These are phyloP conservation scores for Xestoiulus laeticollis DNA, from an alignment of 2,888 invertebrate species.

Conservation along the genomic window DNA sequence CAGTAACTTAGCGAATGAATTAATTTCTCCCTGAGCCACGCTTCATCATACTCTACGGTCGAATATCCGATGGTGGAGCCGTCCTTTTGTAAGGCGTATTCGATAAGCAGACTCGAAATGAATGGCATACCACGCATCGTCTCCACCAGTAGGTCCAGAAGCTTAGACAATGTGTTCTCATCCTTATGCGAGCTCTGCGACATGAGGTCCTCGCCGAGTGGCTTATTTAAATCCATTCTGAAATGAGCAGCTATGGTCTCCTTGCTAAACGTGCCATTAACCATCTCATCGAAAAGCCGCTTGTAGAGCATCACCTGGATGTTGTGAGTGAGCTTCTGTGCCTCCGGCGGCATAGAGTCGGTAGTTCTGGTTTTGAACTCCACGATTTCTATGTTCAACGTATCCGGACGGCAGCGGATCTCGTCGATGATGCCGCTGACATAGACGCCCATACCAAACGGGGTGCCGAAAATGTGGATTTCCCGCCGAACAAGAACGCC, in stretches of 20 bases:
- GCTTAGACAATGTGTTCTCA: not conserved
- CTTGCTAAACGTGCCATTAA: constrained; percentile 1
- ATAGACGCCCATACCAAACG: constrained; percentile 46
- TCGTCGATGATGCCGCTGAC: constrained; percentile 48
- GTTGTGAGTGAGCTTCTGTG: constrained; percentile 44
- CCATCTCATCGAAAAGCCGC: constrained; percentile 46
- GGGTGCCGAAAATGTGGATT: constrained; percentile 46
- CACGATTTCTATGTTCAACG: not conserved
- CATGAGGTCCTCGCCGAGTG: not conserved
- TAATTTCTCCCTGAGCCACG: constrained; percentile 29
- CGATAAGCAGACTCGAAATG: constrained; percentile 8
- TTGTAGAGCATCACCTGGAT: constrained; percentile 52
- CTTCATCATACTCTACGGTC: constrained; percentile 27
- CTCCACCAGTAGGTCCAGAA: constrained; percentile 21
- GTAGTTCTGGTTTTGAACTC: constrained; percentile 44
- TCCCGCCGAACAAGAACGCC: not conserved
- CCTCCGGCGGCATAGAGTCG: not conserved
- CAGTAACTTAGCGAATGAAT: not conserved
- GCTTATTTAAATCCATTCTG: not conserved
- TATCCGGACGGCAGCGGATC: not conserved
- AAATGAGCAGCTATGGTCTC: not conserved
- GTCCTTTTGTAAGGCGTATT: constrained; percentile 45
- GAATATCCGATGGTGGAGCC: constrained; percentile 38
- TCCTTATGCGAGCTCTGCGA: not conserved
- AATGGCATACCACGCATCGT: constrained; percentile 4